Evolutionary conservation across 1,140 invertebrate species (phyloP), one percentile per base, ranked within the genome.

Genomic region (Macrotrachela quadricornifera): DNA sequence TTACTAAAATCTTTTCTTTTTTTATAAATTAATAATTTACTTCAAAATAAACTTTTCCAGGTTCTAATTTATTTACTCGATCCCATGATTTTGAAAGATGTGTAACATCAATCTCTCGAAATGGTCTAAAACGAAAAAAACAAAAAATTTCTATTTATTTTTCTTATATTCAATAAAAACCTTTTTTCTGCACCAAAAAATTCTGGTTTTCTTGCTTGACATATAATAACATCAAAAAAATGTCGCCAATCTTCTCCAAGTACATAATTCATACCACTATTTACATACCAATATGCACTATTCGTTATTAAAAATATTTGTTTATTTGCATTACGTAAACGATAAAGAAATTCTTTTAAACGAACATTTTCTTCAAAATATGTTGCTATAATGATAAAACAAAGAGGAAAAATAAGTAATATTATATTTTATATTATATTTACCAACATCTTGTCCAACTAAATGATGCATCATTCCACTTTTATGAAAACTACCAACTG

Each of bases 221-320:
- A 85, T 56, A 96, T 85, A 30, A 94, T 78, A 10, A 95, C 80
- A 70, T 95, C 85, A 72, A 96, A 96, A 60, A 80, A 80, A 14
- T 85, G 76, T 56, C 78, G 76, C 91, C 91, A 96, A 57, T 91
- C 78, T 15, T 77, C 61, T 1, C 90, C 91, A 10, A 88, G 77
- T 59, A 95, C 71, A 65, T 81, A 82, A 53, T 76, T 78, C 85
- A 95, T 88, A 6, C 90, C 90, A 59, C 78, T 78, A 68, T 94
- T 80, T 9, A 53, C 86, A 76, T 95, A 96, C 60, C 81, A 79
- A 67, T 80, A 95, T 0, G 87, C 87, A 70, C 86, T 92, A 64
- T 96, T 96, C 10, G 90, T 94, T 1, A 96, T 85, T 16, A 96
- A 71, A 68, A 96, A 95, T 59, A 92, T 73, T 68, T 91, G 87